Evolutionary conservation across 23 tunicate genomes (phyloP).

Genomic region (Styela clava): DNA sequence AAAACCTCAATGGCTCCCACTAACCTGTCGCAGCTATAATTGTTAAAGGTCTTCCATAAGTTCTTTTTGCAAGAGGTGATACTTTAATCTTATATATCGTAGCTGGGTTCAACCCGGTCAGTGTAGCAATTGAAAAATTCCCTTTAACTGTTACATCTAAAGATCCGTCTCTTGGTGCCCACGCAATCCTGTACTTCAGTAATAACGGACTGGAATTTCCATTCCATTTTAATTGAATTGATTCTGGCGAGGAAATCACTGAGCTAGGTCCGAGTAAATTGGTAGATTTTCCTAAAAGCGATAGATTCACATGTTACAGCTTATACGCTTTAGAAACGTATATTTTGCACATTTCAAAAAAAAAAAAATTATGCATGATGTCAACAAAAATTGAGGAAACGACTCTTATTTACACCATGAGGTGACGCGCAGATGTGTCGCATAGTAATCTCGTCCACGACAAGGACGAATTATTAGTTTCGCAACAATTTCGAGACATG

Average conservation of each 20-base stretch:
- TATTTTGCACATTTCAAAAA: too few relatives aligned
- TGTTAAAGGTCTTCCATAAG: neutral
- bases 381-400: too few relatives aligned
- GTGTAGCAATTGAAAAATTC: neutral
- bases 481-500: too few relatives aligned
- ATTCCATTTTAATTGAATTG: slow-evolving; percentile 5
- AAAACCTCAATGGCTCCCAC: too few relatives aligned
- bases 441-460: too few relatives aligned
- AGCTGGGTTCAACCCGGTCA: neutral
- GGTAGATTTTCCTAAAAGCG: neutral
- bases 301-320: too few relatives aligned
- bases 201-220: neutral
- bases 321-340: too few relatives aligned
- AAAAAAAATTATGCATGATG: too few relatives aligned
- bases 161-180: slow-evolving; percentile 27
- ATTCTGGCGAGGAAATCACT: neutral
- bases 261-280: neutral
- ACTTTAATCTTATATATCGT: slow-evolving; percentile 20
- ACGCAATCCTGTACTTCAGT: neutral
- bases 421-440: too few relatives aligned
- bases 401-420: too few relatives aligned
- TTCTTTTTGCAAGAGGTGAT: neutral
- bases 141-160: neutral
- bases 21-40: slow-evolving; percentile 23
- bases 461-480: too few relatives aligned